Percentiles rank a stretch among this genome's conserved stretches.
phyloP scores from a whole-genome alignment of 2,797 vertebrate genomes.

The Intellagama lesueurii region DNA sequence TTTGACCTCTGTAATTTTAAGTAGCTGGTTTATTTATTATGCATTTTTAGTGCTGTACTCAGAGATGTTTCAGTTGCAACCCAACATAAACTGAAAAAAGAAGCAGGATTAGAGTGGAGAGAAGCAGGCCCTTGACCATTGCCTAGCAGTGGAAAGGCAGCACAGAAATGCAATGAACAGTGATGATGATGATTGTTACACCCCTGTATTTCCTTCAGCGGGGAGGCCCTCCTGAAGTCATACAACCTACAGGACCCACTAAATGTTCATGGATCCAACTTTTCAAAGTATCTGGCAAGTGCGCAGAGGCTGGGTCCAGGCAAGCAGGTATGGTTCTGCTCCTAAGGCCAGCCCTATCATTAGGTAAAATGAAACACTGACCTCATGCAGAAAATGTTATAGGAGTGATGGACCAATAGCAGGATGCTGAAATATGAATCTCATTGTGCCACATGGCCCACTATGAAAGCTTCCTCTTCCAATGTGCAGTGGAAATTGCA shows the following conservation, averaged over 20 bases:
- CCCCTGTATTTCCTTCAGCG: not conserved
- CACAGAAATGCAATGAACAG: no score
- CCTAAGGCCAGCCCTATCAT: not conserved
- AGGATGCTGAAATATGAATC: not conserved
- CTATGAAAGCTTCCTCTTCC: not conserved
- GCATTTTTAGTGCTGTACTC: not conserved
- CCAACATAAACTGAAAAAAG: not conserved
- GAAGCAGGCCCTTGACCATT: no score
- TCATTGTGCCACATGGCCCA: not conserved
- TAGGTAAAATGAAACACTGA: not conserved
- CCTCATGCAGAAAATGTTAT: not conserved
- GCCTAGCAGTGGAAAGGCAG: no score
- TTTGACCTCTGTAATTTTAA: not conserved
- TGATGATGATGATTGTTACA: not conserved
- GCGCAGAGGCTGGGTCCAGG: not conserved
- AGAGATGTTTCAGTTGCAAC: not conserved
- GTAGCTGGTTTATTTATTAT: not conserved
- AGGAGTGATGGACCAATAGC: not conserved
- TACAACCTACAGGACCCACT: not conserved
- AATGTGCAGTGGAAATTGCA: no score
- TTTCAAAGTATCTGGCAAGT: not conserved
- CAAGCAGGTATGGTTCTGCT: not conserved
- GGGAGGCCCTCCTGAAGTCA: no score
- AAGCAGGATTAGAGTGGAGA: not conserved
- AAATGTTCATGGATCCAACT: not conserved